These are phyloP conservation scores for Alexandromys fortis DNA, from an alignment of 2,113 vertebrate genomes.

Conservation along the genomic window DNA sequence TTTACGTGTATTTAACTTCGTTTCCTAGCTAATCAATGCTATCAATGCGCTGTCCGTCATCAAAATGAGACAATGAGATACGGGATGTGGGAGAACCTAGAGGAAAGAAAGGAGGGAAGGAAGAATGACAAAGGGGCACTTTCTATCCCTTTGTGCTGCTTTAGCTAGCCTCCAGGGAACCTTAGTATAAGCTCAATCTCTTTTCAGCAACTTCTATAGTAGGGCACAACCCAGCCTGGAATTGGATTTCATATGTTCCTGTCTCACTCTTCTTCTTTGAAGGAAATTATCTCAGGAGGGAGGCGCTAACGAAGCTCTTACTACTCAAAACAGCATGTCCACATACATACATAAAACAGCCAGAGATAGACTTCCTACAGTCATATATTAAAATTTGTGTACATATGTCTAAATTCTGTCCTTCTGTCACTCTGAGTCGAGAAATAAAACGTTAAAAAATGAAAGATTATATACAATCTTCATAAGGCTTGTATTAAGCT, in stretches of 20 bases:
- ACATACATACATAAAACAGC: background rate
- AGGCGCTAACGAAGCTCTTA: background rate
- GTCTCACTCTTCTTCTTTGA: background rate
- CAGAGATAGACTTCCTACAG: background rate
- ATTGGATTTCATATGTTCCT: background rate
- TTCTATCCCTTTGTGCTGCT: background rate
- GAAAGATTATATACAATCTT: background rate
- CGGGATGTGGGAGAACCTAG: background rate
- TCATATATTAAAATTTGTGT: background rate
- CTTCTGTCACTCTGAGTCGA: background rate
- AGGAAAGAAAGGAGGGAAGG: background rate
- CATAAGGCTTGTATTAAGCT: background rate
- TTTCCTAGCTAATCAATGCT: conserved; percentile 37
- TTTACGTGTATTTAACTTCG: background rate
- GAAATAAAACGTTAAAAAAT: background rate
- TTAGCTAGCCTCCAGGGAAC: background rate
- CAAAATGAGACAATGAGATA: conserved; percentile 20
- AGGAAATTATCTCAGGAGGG: background rate
- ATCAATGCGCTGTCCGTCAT: background rate
- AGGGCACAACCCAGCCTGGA: background rate
- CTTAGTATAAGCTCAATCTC: background rate
- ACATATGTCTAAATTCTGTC: background rate
- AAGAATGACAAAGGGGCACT: background rate
- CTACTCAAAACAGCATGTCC: background rate
- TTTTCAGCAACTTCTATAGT: background rate